Conservation (phyloP, 2,797 vertebrate species). For the Agapornis canus region DNA sequence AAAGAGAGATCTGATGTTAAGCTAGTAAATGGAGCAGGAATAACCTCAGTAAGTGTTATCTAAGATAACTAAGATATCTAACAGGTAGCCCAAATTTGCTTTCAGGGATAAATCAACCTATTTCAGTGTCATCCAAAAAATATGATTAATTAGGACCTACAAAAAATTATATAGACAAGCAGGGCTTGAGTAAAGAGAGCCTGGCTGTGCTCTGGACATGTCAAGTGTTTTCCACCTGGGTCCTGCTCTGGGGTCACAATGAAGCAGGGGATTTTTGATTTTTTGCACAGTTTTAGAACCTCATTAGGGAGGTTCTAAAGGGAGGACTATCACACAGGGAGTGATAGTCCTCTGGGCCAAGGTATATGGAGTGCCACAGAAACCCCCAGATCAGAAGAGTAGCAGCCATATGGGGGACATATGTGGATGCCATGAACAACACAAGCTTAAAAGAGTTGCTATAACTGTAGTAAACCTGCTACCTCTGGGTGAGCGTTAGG, state of each 20-base stretch:
- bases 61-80: neutral
- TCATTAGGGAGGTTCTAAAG: neutral
- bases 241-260: neutral
- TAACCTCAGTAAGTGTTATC: neutral
- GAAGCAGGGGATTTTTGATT: neutral
- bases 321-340: neutral
- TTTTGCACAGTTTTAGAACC: neutral
- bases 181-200: neutral
- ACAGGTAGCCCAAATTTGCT: neutral
- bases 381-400: neutral
- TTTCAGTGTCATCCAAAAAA: neutral
- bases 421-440: rapidly evolving
- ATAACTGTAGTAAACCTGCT: neutral
- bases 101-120: neutral
- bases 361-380: neutral
- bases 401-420: rapidly evolving
- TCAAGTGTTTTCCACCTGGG: neutral
- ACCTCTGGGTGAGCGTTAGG: rapidly evolving
- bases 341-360: neutral
- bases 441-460: neutral
- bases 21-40: neutral
- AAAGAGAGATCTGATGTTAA: neutral
- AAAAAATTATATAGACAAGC: neutral
- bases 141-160: neutral
- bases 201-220: rapidly evolving